Base-by-base conservation (phyloP, 1,140 invertebrate genomes). In the Temnothorax nylanderi region DNA sequence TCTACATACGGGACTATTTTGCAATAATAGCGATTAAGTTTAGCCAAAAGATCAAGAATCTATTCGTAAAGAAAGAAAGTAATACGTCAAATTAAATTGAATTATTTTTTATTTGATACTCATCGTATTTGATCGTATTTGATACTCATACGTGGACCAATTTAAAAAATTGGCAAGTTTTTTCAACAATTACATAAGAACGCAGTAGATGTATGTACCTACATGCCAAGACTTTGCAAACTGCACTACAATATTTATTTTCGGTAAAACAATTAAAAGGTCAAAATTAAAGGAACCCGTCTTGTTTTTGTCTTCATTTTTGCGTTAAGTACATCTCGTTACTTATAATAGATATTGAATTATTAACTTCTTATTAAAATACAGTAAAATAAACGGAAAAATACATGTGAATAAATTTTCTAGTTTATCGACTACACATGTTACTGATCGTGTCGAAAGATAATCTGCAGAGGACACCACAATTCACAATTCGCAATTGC, bases 281-380 rank as follows among this genome's bases (percentile, higher is more conserved):
- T 21, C 8, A 21, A 44, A 44, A 67, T 2, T 0, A 62, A 32
- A 18, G 0, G 16, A 11, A 26, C 5, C 1, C n/a, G 5, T 10
- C n/a, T 41, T n/a, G 1, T 67, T 6, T 44, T 67, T 10, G 1
- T 67, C 2, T 44, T 67, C 7, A 67, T 67, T 10, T 41, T 16
- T 47, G 10, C 4, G 0, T 16, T 47, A n/a, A n/a, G n/a, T n/a
- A 16, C 3, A 32, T 60, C 26, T 69, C 21, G 8, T 65, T 41
- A 60, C 7, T 67, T 26, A 21, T 44, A 67, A 67, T 44, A 47
- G 8, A 71, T 47, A 49, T 71, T 71, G 8, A 71, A 71, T 49
- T 71, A 32, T 44, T 11, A 34, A 62, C 2, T 64, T 47, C 7
- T 49, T 2, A 47, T 41, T 26, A 0, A 47, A 37, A 6, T 37